Evolutionary conservation across 2,888 invertebrate species (phyloP).

Genomic region (Drosophila antonietae): DNA sequence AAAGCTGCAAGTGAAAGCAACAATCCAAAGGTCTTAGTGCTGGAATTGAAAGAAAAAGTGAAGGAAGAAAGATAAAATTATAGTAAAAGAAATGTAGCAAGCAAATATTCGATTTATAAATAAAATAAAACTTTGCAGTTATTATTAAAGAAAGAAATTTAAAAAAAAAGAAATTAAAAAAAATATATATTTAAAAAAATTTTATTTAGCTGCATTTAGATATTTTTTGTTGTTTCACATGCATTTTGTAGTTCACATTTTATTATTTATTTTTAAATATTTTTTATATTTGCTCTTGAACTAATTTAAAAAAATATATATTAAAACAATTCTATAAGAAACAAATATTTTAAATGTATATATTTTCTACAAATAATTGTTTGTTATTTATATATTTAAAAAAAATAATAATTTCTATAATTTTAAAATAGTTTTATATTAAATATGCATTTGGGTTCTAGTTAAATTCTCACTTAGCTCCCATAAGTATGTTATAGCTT

Average conservation of each 20-base stretch:
- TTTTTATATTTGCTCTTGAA: no score
- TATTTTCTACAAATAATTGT: not conserved
- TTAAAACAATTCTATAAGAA: not conserved
- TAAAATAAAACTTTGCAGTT: not conserved
- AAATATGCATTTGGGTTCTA: no score
- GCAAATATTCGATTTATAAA: not conserved
- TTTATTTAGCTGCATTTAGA: no score
- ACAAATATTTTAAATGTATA: not conserved
- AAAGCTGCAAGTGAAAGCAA: not conserved
- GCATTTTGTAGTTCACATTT: no score
- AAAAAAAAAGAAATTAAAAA: no score
- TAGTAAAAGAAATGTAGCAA: no score
- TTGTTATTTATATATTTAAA: no score
- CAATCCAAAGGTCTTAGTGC: not conserved
- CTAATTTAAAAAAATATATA: no score
- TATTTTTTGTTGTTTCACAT: no score
- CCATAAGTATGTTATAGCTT: constrained; percentile 34
- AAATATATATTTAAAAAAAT: no score
- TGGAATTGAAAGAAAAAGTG: not conserved
- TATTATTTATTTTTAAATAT: no score
- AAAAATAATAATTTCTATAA: not conserved
- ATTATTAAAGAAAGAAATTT: not conserved
- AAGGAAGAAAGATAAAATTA: not conserved
- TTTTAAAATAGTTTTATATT: no score
- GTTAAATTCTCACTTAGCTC: not conserved